Percentiles rank a stretch among this genome's conserved stretches.
These are phyloP conservation scores for Lochmaea capreae DNA, from an alignment of 2,888 invertebrate species.

Conservation along the genomic window DNA sequence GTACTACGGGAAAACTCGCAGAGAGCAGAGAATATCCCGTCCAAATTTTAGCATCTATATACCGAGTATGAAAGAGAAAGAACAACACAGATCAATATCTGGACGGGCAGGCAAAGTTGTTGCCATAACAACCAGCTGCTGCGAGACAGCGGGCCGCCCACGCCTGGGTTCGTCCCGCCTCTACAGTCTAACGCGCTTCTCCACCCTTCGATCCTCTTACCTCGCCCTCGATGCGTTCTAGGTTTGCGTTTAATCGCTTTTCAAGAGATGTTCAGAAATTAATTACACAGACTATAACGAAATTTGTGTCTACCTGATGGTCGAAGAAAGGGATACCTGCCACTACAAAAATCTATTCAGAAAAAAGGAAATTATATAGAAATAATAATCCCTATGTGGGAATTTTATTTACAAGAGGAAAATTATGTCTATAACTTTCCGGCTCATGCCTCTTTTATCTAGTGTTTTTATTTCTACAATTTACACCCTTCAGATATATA, in stretches of 20 bases:
- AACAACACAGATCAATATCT: conserved; percentile 65
- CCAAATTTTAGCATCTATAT: background rate
- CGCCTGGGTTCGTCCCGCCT: conserved; percentile 64
- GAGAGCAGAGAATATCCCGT: background rate
- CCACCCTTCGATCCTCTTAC: conserved; percentile 28
- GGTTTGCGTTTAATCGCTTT: conserved; percentile 58
- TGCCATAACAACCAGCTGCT: conserved; percentile 70
- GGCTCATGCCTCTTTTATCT: too few species aligned
- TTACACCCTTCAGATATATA: too few species aligned
- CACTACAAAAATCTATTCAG: conserved; percentile 34
- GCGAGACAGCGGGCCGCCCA: conserved; percentile 75
- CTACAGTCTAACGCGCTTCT: conserved; percentile 45
- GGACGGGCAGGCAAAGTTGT: conserved; percentile 55
- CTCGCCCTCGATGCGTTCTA: conserved; percentile 14
- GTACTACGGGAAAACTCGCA: conserved; percentile 19
- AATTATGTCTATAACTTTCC: too few species aligned
- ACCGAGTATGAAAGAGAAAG: conserved; percentile 38
- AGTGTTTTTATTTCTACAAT: too few species aligned
- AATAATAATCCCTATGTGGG: background rate
- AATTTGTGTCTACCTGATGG: conserved; percentile 56
- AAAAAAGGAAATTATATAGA: background rate
- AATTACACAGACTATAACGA: conserved; percentile 59
- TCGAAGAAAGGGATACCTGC: conserved; percentile 41
- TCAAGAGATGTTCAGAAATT: conserved; percentile 63
- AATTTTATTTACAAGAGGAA: too few species aligned